These are phyloP conservation scores for Tupaia chinensis DNA, from an alignment of 2,113 vertebrate genomes.

Conservation along the genomic window DNA sequence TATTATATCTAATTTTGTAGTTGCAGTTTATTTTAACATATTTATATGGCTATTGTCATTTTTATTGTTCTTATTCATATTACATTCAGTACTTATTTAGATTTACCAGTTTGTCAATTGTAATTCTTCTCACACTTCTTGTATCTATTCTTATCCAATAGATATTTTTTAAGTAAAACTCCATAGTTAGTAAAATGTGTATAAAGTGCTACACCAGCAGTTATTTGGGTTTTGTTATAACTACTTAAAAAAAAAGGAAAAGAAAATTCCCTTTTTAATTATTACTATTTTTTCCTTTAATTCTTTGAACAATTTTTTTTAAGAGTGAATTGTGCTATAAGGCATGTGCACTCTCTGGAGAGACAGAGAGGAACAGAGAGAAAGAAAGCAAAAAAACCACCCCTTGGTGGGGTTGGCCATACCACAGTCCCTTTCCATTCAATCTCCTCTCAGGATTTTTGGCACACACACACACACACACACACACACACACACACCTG, in stretches of 20 bases:
- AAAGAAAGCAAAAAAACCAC: too few relatives aligned
- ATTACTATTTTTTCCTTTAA: background rate
- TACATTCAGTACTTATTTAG: slow-evolving; percentile 2
- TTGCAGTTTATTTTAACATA: background rate
- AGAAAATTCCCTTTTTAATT: slow-evolving; percentile 19
- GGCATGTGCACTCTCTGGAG: too few relatives aligned
- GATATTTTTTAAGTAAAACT: background rate
- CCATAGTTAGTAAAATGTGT: background rate
- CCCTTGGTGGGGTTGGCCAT: too few relatives aligned
- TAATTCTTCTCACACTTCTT: slow-evolving; percentile 47
- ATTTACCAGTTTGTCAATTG: background rate
- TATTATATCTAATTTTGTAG: background rate
- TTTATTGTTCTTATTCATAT: background rate
- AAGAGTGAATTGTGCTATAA: too few relatives aligned
- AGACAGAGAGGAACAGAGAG: too few relatives aligned
- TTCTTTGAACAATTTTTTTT: too few relatives aligned
- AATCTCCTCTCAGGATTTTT: too few relatives aligned
- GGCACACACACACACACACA: too few relatives aligned
- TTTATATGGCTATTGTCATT: background rate
- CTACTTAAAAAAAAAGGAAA: background rate
- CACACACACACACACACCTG: too few relatives aligned
- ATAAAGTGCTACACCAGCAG: background rate
- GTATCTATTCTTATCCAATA: background rate
- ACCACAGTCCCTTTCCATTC: too few relatives aligned
- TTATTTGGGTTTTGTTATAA: background rate